Evolutionary conservation across 2,888 invertebrate species (phyloP), one percentile per base, ranked within the genome.

Genomic region (Lochmaea capreae): DNA sequence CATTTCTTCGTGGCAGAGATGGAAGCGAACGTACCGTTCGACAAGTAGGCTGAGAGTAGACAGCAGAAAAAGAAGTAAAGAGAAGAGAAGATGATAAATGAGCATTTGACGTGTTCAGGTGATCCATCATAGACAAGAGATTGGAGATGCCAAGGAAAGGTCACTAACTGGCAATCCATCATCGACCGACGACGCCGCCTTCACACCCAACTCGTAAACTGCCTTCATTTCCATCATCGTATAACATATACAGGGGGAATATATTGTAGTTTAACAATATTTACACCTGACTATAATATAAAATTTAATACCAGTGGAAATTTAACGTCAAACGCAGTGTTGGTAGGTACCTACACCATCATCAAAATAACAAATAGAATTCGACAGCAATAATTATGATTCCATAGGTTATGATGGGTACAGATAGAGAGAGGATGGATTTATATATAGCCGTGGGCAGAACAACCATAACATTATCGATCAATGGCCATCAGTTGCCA

Each of bases 51-150:
- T 66, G 67, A 72, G 61, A 49, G 42, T 43, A 33, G 61, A 22
- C 14, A 26, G 57, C 62, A 43, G 62, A 43, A 63, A 65, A 70
- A 77, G 74, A 78, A 79, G 80, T 79, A 61, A 77, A 79, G 75
- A 78, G 79, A 79, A 79, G 82, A 77, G 80, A 72, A 77, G 78
- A 84, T 88, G 88, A 88, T 87, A 84, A 86, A 87, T 87, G 87
- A 83, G 83, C 79, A 79, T 80, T 79, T 85, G 87, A 87, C 87
- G 86, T 85, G 83, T 78, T 81, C 84, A 83, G 86, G 86, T 84
- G 85, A 87, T 88, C 87, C 85, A 88, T 88, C 88, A 87, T 87
- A 82, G 80, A 83, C 84, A 82, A 84, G 85, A 87, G 87, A 87
- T 87, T 87, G 87, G 84, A 86, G 87, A 87, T 86, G 85, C 84